Conservation (phyloP, 2,888 invertebrate species). For the Fabriciana adippe region DNA sequence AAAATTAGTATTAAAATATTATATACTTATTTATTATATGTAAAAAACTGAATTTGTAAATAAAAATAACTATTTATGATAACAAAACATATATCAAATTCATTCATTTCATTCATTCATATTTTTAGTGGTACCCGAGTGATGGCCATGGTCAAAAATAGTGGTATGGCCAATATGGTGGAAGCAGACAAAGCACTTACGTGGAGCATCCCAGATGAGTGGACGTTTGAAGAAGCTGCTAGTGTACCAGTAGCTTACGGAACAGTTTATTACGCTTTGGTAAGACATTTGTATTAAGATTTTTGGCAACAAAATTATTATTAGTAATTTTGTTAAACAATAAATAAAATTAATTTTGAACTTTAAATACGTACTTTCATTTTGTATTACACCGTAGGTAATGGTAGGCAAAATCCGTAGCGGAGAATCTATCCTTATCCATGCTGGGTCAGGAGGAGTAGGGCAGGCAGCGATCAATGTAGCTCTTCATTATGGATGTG, state of each 20-base stretch:
- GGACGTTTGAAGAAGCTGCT: constrained; percentile 89
- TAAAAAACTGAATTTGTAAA: no score
- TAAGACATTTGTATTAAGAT: constrained; percentile 37
- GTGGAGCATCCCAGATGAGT: constrained; percentile 88
- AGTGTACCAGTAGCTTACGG: constrained; percentile 91
- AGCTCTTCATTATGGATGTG: constrained; percentile 93
- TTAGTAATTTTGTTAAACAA: no score
- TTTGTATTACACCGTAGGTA: constrained; percentile 48
- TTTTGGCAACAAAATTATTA: no score
- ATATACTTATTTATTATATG: no score
- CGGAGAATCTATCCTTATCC: constrained; percentile 94
- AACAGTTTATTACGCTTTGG: constrained; percentile 83
- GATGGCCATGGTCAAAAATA: constrained; percentile 84
- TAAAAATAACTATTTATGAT: no score
- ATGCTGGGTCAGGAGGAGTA: constrained; percentile 97
- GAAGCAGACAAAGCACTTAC: constrained; percentile 78
- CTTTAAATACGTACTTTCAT: no score
- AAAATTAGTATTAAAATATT: no score
- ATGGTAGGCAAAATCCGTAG: constrained; percentile 88
- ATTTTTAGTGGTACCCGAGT: constrained; percentile 80
- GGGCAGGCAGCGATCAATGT: constrained; percentile 99
- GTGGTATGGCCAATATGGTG: constrained; percentile 84
- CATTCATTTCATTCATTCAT: not conserved
- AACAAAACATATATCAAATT: not conserved
- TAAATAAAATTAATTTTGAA: no score